These are phyloP conservation scores for Drosophila anceps DNA, from an alignment of 2,888 invertebrate species.

Conservation along the genomic window DNA sequence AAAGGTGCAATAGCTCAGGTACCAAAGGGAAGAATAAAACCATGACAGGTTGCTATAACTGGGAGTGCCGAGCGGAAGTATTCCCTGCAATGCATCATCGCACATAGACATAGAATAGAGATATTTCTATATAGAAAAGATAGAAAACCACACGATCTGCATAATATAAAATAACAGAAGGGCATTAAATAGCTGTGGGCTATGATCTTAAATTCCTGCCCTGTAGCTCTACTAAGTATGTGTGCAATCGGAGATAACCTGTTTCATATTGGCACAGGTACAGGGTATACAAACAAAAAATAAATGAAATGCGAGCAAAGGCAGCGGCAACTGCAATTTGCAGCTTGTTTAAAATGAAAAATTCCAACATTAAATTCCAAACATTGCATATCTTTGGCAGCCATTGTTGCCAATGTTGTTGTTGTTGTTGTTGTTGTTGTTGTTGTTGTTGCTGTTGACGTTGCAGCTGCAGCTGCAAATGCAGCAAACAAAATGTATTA, in stretches of 20 bases:
- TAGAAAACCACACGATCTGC: background rate
- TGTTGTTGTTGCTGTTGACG: conserved; percentile 20
- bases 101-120: background rate
- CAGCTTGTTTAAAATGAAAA: conserved; percentile 79
- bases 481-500: conserved; percentile 78
- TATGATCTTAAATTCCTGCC: no score
- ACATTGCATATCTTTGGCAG: conserved; percentile 69
- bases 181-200: background rate
- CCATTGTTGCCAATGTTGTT: conserved; percentile 29
- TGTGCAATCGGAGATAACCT: background rate
- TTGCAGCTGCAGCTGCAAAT: conserved; percentile 51
- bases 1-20: conserved; percentile 38
- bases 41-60: background rate
- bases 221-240: background rate
- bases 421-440: conserved; percentile 22
- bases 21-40: conserved; percentile 10
- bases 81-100: background rate
- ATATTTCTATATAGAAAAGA: no score
- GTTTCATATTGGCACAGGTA: background rate
- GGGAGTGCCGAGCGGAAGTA: background rate
- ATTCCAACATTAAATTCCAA: conserved; percentile 78
- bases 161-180: background rate
- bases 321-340: conserved; percentile 64
- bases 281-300: conserved; percentile 14
- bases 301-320: conserved; percentile 31